Conservation (phyloP, 2,888 invertebrate genomes). For the Thecophora atra region DNA sequence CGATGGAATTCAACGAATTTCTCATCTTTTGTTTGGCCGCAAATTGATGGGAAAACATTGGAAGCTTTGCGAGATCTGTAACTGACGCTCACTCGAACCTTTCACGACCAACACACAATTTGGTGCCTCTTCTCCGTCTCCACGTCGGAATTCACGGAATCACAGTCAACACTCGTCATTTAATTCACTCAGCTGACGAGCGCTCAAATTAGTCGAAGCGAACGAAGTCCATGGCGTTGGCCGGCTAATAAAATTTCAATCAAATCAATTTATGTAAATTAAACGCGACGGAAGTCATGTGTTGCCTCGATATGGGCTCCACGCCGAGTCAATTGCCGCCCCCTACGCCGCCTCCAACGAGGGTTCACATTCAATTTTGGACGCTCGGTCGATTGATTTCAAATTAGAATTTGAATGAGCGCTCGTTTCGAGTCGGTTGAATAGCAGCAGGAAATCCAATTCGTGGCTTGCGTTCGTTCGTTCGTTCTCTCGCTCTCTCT, state of each 20-base stretch:
- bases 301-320: background rate
- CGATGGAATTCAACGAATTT: background rate
- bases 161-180: background rate
- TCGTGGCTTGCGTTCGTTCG: background rate
- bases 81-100: too few relatives aligned
- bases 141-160: background rate
- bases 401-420: conserved; percentile 26
- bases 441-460: conserved; percentile 19
- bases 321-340: background rate
- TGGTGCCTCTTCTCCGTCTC: too few relatives aligned
- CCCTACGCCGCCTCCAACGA: background rate
- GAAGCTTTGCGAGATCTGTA: background rate
- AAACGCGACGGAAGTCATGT: conserved; percentile 51
- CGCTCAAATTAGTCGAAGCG: conserved; percentile 10
- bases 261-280: conserved; percentile 67
- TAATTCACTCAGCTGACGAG: conserved; percentile 6
- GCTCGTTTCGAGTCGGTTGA: background rate
- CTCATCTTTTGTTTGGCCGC: conserved; percentile 21
- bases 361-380: background rate
- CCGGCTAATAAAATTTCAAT: conserved; percentile 63
- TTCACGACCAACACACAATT: background rate
- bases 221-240: background rate
- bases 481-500: background rate
- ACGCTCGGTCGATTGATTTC: background rate
- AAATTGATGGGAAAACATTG: conserved; percentile 30